phyloP scores from a whole-genome alignment of 2,888 invertebrate genomes.

The Drosophila cognata region DNA sequence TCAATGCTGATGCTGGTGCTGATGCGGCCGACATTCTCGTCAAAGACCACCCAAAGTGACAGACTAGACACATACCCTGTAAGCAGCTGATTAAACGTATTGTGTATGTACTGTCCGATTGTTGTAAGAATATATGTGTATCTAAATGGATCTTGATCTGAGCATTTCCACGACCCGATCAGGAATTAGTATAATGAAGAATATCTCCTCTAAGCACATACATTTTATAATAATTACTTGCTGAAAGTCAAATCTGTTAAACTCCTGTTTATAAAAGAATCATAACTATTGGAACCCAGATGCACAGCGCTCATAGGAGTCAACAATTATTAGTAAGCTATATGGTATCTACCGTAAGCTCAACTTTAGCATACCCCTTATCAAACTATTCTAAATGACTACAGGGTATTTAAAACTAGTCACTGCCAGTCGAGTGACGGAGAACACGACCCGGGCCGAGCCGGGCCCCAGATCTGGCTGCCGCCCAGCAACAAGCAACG shows the following conservation, averaged over 20 bases:
- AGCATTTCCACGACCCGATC: not conserved
- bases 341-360: not conserved
- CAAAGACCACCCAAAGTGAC: not conserved
- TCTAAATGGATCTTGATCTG: not conserved
- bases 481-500: constrained; percentile 70
- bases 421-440: constrained; percentile 33
- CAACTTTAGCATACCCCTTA: not conserved
- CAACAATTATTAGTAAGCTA: not conserved
- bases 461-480: constrained; percentile 51
- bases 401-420: constrained; percentile 48
- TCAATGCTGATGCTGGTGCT: constrained; percentile 24
- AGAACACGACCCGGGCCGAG: constrained; percentile 31
- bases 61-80: not conserved
- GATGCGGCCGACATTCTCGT: constrained; percentile 23
- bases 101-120: too few species aligned
- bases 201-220: not conserved
- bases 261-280: too few species aligned
- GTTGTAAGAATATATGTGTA: not conserved
- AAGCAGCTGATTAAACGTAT: not conserved
- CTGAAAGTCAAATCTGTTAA: too few species aligned
- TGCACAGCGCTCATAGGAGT: not conserved
- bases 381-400: not conserved
- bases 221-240: too few species aligned
- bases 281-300: not conserved
- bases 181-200: not conserved